A percentile compares a stretch with the other conserved stretches of the same genome.
These are phyloP conservation scores for Tromatobia lineatoria DNA, from an alignment of 2,888 invertebrate genomes.

Conservation along the genomic window DNA sequence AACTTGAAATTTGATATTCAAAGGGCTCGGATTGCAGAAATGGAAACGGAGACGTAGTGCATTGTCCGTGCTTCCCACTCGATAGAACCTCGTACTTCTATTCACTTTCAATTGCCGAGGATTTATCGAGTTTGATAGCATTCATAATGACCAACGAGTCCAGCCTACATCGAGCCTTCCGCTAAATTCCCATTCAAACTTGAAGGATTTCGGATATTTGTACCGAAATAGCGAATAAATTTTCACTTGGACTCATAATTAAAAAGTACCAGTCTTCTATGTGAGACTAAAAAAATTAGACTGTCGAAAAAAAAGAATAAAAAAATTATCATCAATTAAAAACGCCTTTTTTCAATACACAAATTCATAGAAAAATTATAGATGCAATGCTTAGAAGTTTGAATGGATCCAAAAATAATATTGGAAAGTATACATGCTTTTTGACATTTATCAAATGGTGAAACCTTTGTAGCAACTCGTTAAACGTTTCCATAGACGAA, in stretches of 20 bases:
- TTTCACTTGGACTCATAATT: background rate
- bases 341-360: too few species aligned
- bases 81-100: background rate
- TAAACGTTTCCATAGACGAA: background rate
- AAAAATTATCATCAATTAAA: too few species aligned
- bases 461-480: background rate
- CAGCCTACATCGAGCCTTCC: background rate
- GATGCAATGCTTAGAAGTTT: background rate
- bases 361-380: background rate
- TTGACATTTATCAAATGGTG: background rate
- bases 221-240: background rate
- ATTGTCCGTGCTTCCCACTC: background rate
- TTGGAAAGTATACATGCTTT: background rate
- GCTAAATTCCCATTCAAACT: background rate
- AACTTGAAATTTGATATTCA: conserved; percentile 55
- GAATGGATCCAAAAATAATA: background rate
- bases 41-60: conserved; percentile 25
- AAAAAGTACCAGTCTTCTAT: too few species aligned
- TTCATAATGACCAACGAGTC: background rate
- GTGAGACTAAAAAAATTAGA: background rate
- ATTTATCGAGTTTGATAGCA: conserved; percentile 24
- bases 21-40: conserved; percentile 41
- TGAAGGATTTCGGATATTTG: background rate
- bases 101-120: background rate
- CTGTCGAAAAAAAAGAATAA: too few species aligned